A percentile compares a stretch with the other conserved stretches of the same genome.
Evolutionary conservation across 37 sponge, comb jelly and placozoan species (phyloP).

Genomic region (Halisarca cf. caerulea): DNA sequence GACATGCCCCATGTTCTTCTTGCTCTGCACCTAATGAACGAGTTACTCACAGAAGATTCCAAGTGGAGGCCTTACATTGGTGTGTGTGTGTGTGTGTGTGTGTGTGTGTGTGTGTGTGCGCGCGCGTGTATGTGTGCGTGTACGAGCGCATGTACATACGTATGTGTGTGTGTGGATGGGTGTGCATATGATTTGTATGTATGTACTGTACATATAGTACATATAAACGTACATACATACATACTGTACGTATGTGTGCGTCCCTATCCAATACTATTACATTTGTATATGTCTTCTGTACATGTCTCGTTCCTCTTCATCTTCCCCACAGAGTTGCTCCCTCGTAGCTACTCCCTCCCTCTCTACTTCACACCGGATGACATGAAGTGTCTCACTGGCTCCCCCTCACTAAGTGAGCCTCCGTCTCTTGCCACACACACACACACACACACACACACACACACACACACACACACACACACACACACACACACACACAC

Average conservation of each 20-base stretch:
- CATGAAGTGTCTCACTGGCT: conserved; percentile 48
- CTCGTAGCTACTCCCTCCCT: conserved; percentile 53
- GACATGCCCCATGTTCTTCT: conserved; percentile 73
- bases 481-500: not conserved
- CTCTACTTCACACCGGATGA: conserved; percentile 69
- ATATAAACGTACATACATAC: too few species aligned
- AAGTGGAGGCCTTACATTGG: conserved; percentile 86
- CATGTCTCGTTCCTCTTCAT: not conserved
- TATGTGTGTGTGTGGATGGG: not conserved
- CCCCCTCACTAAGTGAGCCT: conserved; percentile 56
- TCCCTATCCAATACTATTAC: too few species aligned
- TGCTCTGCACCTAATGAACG: conserved; percentile 69
- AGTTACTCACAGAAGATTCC: conserved; percentile 44
- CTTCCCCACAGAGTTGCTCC: conserved; percentile 57
- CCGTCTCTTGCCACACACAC: too few species aligned
- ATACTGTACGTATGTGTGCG: too few species aligned
- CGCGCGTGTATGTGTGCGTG: not conserved
- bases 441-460: not conserved
- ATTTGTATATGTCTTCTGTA: not conserved
- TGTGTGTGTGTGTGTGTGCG: not conserved
- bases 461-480: not conserved
- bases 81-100: conserved; percentile 7
- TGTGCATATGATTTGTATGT: not conserved
- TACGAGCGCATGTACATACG: too few species aligned
- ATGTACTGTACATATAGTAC: not conserved